These are phyloP conservation scores for Calephelis nemesis DNA, from an alignment of 1,140 invertebrate genomes.

Conservation along the genomic window DNA sequence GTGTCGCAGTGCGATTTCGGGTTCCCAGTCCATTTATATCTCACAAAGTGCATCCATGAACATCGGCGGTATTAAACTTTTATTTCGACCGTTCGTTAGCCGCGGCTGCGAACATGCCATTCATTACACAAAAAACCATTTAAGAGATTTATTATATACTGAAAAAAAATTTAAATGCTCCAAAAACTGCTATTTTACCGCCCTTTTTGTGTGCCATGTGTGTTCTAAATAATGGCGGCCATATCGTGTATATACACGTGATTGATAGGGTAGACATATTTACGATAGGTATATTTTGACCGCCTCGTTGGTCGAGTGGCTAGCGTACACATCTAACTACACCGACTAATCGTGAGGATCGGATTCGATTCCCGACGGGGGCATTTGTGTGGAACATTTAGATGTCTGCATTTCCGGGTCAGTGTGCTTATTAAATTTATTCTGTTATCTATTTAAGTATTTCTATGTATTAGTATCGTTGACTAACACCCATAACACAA, in stretches of 20 bases:
- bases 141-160: constrained; percentile 60
- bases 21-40: constrained; percentile 10
- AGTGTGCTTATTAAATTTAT: no score
- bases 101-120: constrained; percentile 50
- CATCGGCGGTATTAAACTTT: constrained; percentile 55
- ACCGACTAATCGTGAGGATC: no score
- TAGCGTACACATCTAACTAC: no score
- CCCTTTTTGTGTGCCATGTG: background rate
- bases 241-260: background rate
- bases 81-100: constrained; percentile 52
- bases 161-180: constrained; percentile 29
- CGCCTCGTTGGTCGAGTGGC: no score
- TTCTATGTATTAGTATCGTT: no score
- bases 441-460: no score
- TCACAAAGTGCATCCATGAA: constrained; percentile 45
- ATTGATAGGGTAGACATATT: no score
- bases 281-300: no score
- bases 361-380: no score
- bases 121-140: constrained; percentile 58
- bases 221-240: constrained; percentile 49
- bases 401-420: no score
- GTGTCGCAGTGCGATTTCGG: constrained; percentile 11
- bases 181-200: background rate
- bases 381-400: no score
- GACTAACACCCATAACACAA: no score